These are phyloP conservation scores for Electrona antarctica DNA, from an alignment of 2,113 vertebrate species.

Conservation along the genomic window DNA sequence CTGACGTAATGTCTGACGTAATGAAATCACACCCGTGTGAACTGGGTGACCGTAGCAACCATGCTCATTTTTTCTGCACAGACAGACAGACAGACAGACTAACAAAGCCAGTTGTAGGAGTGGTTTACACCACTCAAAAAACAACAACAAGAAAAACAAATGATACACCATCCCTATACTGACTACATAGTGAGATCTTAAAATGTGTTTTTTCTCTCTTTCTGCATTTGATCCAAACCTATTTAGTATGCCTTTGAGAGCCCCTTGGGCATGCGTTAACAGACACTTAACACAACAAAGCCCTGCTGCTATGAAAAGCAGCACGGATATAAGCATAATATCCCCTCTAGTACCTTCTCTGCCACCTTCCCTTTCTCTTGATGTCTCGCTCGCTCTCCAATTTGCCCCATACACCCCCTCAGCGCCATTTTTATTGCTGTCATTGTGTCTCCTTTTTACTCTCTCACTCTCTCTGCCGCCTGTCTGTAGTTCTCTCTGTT, in stretches of 20 bases:
- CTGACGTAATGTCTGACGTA: too few relatives aligned
- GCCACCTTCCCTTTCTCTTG: slow-evolving; percentile 25
- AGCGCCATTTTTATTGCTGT: background rate
- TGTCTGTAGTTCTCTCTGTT: too few relatives aligned
- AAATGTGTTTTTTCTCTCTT: slow-evolving; percentile 33
- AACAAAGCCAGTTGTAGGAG: too few relatives aligned
- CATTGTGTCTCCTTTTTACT: background rate
- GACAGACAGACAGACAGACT: too few relatives aligned
- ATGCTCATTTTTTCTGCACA: too few relatives aligned
- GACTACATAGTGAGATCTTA: slow-evolving; percentile 10
- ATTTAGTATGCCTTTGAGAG: slow-evolving; percentile 41
- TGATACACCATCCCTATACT: too few relatives aligned
- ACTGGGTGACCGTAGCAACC: too few relatives aligned
- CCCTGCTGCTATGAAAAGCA: background rate
- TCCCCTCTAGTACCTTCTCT: slow-evolving; percentile 16
- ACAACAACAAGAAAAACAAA: too few relatives aligned
- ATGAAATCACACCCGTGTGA: too few relatives aligned
- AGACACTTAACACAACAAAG: slow-evolving; percentile 25
- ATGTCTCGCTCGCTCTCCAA: slow-evolving; percentile 25
- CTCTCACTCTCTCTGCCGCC: background rate
- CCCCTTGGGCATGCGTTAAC: slow-evolving; percentile 18
- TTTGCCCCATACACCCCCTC: background rate
- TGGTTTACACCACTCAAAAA: too few relatives aligned
- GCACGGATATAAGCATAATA: background rate
- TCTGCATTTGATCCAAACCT: slow-evolving; percentile 1